Evolutionary conservation across 2,888 invertebrate genomes (phyloP), one percentile per base, ranked within the genome.

Genomic region (Troilus luridus): DNA sequence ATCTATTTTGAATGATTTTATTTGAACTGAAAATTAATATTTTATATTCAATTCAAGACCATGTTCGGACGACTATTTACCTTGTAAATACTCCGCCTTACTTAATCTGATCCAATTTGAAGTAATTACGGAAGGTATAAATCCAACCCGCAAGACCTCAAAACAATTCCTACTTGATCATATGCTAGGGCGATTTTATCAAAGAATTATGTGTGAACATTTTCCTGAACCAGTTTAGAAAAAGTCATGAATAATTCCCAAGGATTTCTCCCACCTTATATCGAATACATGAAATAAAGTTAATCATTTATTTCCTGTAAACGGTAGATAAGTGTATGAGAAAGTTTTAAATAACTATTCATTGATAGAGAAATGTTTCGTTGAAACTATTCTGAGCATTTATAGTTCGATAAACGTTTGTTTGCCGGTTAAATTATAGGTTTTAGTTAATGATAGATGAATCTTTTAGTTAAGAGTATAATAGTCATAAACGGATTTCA

Each of bases 161-260:
- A 17, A 27, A 77, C 1, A 77, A 67, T 67, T 67, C 8, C 14
- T 14, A 17, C 41, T 41, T 2, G 41, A 41, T 77, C 72, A 19
- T 41, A 77, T 12, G 27, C 14, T 10, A 67, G 24, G 27, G 5
- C 24, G 24, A 67, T 24, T 27, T 67, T 14, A 77, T 17, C 41
- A 17, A 21, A 41, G 17, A 77, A 77, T 77, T 27, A 77, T 77
- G 72, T 77, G 72, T 19, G 72, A 77, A 77, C 72, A 77, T 41
- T 41, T 77, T 77, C 9, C 72, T 77, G 41, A 77, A 77, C 27
- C 72, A 77, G 72, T 17, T 77, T 17, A 24, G 41, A 77, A 19
- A 41, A 27, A 41, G 17, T 77, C 72, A 41, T 77, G 72, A 77
- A 77, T 77, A 77, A 41, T 77, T 77, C 27, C 27, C 27, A 77